These are phyloP conservation scores for Atrina japonica DNA, from an alignment of 2,888 invertebrate species.

Conservation along the genomic window DNA sequence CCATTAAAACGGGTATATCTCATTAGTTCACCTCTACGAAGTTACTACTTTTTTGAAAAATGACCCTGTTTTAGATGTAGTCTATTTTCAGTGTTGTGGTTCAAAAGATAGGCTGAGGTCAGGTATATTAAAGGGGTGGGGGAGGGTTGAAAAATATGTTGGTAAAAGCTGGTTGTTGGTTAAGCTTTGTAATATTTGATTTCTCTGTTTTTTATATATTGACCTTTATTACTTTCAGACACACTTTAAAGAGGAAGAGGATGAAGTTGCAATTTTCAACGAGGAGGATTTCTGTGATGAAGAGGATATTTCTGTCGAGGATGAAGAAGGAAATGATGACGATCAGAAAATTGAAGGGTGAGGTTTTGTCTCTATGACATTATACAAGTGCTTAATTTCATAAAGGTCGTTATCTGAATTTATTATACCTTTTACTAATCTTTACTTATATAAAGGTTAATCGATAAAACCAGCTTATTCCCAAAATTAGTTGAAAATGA, in stretches of 20 bases:
- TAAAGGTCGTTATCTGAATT: neutral
- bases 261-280: slow-evolving; percentile 73
- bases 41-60: no score
- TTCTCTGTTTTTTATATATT: neutral
- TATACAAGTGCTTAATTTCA: neutral
- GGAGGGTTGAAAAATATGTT: no score
- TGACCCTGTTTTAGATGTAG: no score
- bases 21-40: no score
- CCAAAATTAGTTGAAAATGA: no score
- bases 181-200: neutral
- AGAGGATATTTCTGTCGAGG: slow-evolving; percentile 69
- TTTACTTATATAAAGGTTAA: no score
- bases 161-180: no score
- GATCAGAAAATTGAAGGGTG: slow-evolving; percentile 68
- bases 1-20: no score
- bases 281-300: slow-evolving; percentile 76
- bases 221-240: slow-evolving; percentile 56
- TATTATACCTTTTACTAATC: no score
- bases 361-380: neutral
- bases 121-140: neutral
- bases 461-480: no score
- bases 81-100: no score
- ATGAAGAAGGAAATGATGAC: slow-evolving; percentile 74
- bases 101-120: no score
- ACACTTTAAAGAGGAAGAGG: slow-evolving; percentile 73